Evolutionary conservation across 2,888 invertebrate species (phyloP).

Genomic region (Hypena proboscidalis): DNA sequence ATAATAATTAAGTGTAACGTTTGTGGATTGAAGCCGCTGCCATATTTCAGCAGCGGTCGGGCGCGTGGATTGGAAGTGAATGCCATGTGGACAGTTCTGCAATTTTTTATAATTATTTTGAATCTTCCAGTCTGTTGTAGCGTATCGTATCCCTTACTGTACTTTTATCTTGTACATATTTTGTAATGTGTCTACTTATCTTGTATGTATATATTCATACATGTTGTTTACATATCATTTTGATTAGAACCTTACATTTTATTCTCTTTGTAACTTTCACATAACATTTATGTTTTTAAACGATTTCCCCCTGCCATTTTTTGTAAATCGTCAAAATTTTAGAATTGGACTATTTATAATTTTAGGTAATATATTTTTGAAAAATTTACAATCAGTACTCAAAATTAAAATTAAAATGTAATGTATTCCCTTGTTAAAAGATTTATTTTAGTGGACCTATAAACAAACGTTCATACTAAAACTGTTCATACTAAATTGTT

Average conservation of each 20-base stretch:
- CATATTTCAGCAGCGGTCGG: constrained; percentile 3
- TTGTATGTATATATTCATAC: constrained; percentile 41
- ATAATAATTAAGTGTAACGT: constrained; percentile 1
- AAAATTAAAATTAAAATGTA: constrained; percentile 42
- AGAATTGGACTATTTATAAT: constrained; percentile 40
- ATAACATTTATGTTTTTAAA: constrained; percentile 15
- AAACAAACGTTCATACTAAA: constrained; percentile 30
- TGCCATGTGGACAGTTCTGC: constrained; percentile 14
- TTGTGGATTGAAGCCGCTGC: constrained; percentile 12
- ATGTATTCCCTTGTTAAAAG: constrained; percentile 34
- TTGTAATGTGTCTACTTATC: constrained; percentile 37
- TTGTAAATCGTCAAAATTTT: constrained; percentile 27
- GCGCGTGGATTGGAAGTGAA: constrained; percentile 2
- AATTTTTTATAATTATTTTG: constrained; percentile 24
- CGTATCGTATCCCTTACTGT: constrained; percentile 30
- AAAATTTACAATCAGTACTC: constrained; percentile 65
- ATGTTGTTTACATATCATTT: constrained; percentile 75
- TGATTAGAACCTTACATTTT: constrained; percentile 56
- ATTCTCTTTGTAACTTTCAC: constrained; percentile 25
- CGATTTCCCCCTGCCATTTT: constrained; percentile 16
- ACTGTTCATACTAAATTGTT: constrained; percentile 24
- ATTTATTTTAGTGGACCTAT: constrained; percentile 30
- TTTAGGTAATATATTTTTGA: constrained; percentile 70
- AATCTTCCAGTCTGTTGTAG: constrained; percentile 36
- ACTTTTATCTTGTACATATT: constrained; percentile 45